phyloP scores from a whole-genome alignment of 1,140 invertebrate species.

The Coboldia fuscipes region DNA sequence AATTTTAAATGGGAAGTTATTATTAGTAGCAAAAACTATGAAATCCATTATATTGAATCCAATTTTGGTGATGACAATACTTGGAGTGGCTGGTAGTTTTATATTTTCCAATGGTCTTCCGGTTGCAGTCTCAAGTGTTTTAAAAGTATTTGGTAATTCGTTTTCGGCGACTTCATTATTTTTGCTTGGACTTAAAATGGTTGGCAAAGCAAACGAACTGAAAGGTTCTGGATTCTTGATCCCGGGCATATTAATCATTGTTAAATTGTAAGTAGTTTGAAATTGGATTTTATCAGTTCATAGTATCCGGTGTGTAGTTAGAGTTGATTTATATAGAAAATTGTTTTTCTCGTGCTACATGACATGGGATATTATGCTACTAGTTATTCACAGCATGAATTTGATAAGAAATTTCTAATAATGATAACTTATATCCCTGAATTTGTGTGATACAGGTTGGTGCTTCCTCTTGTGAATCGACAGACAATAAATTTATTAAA shows the following conservation, averaged over 20 bases:
- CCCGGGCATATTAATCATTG: conserved; percentile 66
- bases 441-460: conserved; percentile 33
- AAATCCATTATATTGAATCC: conserved; percentile 73
- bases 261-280: conserved; percentile 53
- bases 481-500: conserved; percentile 60
- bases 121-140: conserved; percentile 43
- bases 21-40: conserved; percentile 21
- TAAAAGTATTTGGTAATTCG: conserved; percentile 65
- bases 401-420: not conserved
- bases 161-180: conserved; percentile 85
- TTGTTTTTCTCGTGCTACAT: not conserved
- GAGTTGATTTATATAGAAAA: not conserved
- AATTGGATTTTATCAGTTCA: not conserved
- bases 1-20: conserved; percentile 16
- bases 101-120: conserved; percentile 60
- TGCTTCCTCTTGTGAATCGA: conserved; percentile 68
- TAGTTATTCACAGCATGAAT: not conserved
- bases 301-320: not conserved
- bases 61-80: conserved; percentile 77
- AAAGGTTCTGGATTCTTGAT: conserved; percentile 54
- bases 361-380: not conserved
- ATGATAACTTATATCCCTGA: not conserved
- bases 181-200: conserved; percentile 74
- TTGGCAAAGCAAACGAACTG: conserved; percentile 65
- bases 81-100: conserved; percentile 74